Conservation (phyloP, 2,113 vertebrate species). For the Pomatostomus ruficeps region DNA sequence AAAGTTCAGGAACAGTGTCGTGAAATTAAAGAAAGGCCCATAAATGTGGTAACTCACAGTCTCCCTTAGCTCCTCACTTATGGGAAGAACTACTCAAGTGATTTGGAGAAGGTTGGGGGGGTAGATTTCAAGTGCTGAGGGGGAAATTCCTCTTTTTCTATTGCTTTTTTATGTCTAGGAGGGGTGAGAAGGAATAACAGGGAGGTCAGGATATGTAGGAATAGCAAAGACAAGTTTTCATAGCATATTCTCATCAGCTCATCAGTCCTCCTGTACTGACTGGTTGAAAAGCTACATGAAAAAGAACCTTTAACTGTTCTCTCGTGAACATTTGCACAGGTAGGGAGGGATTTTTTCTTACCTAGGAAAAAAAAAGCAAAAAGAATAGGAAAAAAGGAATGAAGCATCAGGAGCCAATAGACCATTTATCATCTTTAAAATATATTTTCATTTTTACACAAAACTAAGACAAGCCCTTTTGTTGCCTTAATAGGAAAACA, state of each 20-base stretch:
- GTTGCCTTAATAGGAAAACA: neutral
- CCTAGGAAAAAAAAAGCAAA: neutral
- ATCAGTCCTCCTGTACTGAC: neutral
- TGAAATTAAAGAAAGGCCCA: neutral
- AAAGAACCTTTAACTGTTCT: neutral
- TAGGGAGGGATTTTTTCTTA: neutral
- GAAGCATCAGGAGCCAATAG: neutral
- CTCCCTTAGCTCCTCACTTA: neutral
- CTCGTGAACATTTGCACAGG: neutral
- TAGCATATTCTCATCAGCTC: neutral
- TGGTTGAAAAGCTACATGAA: neutral
- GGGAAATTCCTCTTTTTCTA: neutral
- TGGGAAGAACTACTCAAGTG: neutral
- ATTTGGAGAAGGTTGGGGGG: neutral
- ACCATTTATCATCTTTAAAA: neutral
- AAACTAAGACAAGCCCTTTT: neutral
- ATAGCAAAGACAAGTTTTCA: neutral
- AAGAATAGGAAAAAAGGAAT: rapidly evolving
- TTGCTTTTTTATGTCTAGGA: neutral
- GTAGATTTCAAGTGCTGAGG: neutral
- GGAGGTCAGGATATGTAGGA: neutral
- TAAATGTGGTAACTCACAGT: neutral
- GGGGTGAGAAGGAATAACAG: neutral
- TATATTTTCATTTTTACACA: neutral
- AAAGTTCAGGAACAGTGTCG: neutral